A percentile compares a stretch with the other conserved stretches of the same genome.
Conservation (phyloP, 2,113 vertebrate genomes). For the Otus sunia region DNA sequence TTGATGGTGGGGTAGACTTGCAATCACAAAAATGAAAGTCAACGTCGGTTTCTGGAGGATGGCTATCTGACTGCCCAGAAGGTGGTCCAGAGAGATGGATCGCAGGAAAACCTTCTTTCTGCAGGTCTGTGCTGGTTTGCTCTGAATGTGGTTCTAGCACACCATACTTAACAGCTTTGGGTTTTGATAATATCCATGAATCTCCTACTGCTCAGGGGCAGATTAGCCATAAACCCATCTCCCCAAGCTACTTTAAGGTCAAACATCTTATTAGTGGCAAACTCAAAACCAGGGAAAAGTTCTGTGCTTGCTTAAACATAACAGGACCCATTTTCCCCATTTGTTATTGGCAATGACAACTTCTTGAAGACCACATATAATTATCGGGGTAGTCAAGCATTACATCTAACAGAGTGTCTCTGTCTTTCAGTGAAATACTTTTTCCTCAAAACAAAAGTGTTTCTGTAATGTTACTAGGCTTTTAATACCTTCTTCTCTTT, state of each 20-base stretch:
- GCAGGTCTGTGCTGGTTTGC: not conserved
- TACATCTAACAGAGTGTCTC: not conserved
- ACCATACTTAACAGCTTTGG: not conserved
- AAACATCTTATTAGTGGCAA: not conserved
- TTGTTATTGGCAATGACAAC: not conserved
- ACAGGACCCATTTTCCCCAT: not conserved
- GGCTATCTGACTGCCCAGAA: not conserved
- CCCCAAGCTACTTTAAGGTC: not conserved
- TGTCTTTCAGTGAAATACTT: not conserved
- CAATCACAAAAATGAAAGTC: not conserved
- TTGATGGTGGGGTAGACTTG: not conserved
- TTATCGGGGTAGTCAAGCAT: too few species aligned
- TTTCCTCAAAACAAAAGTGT: not conserved
- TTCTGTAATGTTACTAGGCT: not conserved
- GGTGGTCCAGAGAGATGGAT: not conserved
- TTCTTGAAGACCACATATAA: not conserved
- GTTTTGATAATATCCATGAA: not conserved
- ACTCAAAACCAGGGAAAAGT: not conserved
- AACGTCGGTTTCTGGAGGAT: not conserved
- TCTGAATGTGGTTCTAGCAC: not conserved
- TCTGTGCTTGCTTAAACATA: not conserved
- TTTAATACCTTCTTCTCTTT: not conserved
- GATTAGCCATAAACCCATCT: not conserved
- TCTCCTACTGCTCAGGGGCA: not conserved
- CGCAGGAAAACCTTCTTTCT: not conserved